Evolutionary conservation across 1,140 invertebrate species (phyloP), one percentile per base, ranked within the genome.

Genomic region (Atta texana): DNA sequence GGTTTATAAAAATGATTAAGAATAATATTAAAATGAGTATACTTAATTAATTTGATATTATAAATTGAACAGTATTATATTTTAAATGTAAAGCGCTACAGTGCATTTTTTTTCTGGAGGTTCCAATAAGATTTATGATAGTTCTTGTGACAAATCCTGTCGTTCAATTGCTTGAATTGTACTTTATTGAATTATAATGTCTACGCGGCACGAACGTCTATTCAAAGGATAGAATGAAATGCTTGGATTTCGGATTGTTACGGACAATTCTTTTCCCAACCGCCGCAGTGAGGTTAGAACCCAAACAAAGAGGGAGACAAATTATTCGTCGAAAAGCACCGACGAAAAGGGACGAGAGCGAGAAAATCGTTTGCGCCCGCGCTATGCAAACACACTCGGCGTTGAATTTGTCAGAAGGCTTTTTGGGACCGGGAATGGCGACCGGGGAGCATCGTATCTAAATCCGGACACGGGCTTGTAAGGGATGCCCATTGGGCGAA

Each of bases 401-500:
- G 81, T 90, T 69, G 86, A 69, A 90, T 90, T 90, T 88, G 81
- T 90, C 51, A 16, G n/a, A 55, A n/a, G 39, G 68, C 68, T 90
- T 90, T 91, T 91, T 89, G 63, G 76, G 16, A 55, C 76, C 61
- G 21, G 76, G 39, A 53, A 16, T 3, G 8, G 18, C 21, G 51
- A 49, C 7, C 24, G 16, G 84, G 84, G 64, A 82, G 53, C 66
- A 71, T 77, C 81, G 88, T 87, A 92, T 92, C 92, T 90, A 89
- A 92, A 92, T 92, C 90, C 91, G 74, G 87, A 86, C 88, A 87
- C 66, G 88, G 34, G 85, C 81, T 49, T 18, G 82, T 90, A 92
- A 89, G 87, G 78, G 87, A 91, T 88, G 89, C 89, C 88, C 84
- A 86, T 88, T 88, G 84, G 80, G 63, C 28, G 53, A 53, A 64